Conservation (phyloP, 1,140 invertebrate genomes). For the Rhyacophila brunnea region DNA sequence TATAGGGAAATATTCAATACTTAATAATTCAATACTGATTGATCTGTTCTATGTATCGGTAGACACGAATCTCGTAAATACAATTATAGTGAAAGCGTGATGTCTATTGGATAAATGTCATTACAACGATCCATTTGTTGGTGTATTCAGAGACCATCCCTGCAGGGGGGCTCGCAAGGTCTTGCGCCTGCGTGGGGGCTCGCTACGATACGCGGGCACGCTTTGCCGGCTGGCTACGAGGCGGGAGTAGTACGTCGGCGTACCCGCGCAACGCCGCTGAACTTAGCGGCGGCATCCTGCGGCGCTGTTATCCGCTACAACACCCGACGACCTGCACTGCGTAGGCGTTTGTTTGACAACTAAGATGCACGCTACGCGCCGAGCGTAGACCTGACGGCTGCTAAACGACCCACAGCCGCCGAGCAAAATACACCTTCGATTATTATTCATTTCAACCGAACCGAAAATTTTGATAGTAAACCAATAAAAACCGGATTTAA, state of each 20-base stretch:
- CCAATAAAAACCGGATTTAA: background rate
- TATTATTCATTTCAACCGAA: background rate
- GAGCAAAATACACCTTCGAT: background rate
- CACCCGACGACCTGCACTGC: constrained; percentile 5
- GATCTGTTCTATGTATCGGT: too few species aligned
- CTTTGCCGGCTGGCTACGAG: background rate
- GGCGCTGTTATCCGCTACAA: constrained; percentile 3
- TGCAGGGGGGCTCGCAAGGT: too few species aligned
- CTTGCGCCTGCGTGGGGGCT: background rate
- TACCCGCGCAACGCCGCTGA: constrained; percentile 1
- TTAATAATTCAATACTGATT: too few species aligned
- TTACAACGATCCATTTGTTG: too few species aligned
- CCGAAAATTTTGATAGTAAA: background rate
- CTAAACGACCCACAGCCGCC: constrained; percentile 10
- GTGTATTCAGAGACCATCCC: too few species aligned
- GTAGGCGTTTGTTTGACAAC: constrained; percentile 33
- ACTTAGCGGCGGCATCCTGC: constrained; percentile 1
- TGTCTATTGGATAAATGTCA: too few species aligned
- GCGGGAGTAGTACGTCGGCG: constrained; percentile 1
- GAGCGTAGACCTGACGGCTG: constrained; percentile 9
- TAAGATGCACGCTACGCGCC: constrained; percentile 10
- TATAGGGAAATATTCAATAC: too few species aligned
- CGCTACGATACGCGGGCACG: background rate
- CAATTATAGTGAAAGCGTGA: too few species aligned
- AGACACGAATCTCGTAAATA: too few species aligned